Percentiles rank a stretch among this genome's conserved stretches.
phyloP scores from a whole-genome alignment of 2,113 vertebrate genomes.

The Arvicanthis niloticus region DNA sequence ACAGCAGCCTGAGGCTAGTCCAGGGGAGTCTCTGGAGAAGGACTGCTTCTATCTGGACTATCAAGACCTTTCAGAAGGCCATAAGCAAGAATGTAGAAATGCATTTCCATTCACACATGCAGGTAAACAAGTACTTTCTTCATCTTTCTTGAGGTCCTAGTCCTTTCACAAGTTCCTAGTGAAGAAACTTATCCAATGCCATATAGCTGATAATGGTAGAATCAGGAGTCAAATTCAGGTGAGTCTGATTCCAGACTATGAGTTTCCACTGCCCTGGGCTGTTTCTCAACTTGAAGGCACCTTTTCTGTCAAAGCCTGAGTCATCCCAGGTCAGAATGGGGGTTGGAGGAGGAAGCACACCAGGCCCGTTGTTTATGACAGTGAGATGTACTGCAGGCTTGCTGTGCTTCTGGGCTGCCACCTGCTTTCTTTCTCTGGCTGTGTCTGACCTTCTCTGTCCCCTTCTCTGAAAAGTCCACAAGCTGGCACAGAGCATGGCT shows the following conservation, averaged over 20 bases:
- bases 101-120: not conserved
- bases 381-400: not conserved
- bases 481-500: slow-evolving; percentile 16
- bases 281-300: slow-evolving; percentile 63
- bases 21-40: not conserved
- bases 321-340: slow-evolving; percentile 61
- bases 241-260: not conserved
- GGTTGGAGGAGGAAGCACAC: slow-evolving; percentile 67
- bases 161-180: too few species aligned
- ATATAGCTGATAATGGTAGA: not conserved
- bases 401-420: slow-evolving; percentile 51
- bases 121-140: not conserved
- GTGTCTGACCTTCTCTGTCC: slow-evolving; percentile 59
- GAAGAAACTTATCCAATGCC: not conserved
- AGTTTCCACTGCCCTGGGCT: not conserved
- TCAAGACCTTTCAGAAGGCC: not conserved
- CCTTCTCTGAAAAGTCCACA: slow-evolving; percentile 53
- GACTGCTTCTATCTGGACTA: too few species aligned
- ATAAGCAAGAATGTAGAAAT: not conserved
- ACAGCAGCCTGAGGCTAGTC: not conserved
- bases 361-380: slow-evolving; percentile 55
- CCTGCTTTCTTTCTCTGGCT: slow-evolving; percentile 64
- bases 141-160: not conserved
- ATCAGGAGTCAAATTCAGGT: not conserved
- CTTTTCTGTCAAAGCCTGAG: slow-evolving; percentile 75